These are phyloP conservation scores for Macrotrachela quadricornifera DNA, from an alignment of 1,140 invertebrate species.

Conservation along the genomic window DNA sequence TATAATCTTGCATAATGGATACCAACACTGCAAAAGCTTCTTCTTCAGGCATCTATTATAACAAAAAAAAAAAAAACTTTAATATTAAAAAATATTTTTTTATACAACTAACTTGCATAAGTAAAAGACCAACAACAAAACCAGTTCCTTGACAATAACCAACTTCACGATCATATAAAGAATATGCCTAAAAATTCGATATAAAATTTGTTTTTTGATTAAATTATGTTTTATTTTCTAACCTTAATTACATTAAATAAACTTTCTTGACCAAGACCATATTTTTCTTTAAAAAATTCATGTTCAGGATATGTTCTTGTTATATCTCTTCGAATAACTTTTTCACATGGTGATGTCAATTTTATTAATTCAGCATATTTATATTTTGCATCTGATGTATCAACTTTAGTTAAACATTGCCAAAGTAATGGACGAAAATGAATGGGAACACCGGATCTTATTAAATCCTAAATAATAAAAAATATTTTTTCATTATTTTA, in stretches of 20 bases:
- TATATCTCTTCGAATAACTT: conserved; percentile 79
- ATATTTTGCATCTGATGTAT: conserved; percentile 56
- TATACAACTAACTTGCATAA: conserved; percentile 59
- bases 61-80: conserved; percentile 44
- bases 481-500: too few relatives aligned
- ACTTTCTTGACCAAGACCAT: conserved; percentile 81
- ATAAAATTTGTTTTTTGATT: conserved; percentile 43
- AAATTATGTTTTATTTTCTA: conserved; percentile 1
- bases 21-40: conserved; percentile 77
- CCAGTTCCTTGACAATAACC: conserved; percentile 77
- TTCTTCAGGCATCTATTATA: conserved; percentile 75
- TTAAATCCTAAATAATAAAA: conserved; percentile 38
- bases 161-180: conserved; percentile 69
- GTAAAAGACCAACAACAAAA: conserved; percentile 71
- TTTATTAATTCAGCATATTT: conserved; percentile 87
- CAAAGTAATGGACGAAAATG: conserved; percentile 89
- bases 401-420: conserved; percentile 74
- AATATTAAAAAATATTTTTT: background rate
- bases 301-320: conserved; percentile 93
- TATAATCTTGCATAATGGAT: conserved; percentile 83
- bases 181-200: conserved; percentile 55
- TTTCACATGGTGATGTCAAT: conserved; percentile 83
- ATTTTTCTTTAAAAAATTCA: conserved; percentile 84
- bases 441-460: conserved; percentile 78
- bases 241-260: conserved; percentile 91